Evolutionary conservation across 2,888 invertebrate species (phyloP).

Genomic region (Drosophila koepferae): DNA sequence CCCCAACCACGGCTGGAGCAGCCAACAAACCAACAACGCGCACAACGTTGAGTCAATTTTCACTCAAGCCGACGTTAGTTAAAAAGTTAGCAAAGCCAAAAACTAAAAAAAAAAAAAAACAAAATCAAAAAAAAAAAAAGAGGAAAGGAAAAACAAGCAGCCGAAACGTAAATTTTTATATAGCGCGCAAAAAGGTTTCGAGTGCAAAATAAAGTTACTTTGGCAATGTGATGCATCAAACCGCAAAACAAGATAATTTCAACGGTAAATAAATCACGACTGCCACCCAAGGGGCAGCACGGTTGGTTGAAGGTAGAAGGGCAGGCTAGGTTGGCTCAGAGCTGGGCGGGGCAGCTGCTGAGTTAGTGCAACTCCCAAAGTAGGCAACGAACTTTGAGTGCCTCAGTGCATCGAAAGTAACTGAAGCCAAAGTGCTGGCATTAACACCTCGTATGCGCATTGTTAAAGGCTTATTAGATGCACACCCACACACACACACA

Average conservation of each 20-base stretch:
- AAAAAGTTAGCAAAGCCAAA: constrained; percentile 70
- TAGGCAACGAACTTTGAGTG: constrained; percentile 52
- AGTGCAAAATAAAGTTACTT: constrained; percentile 81
- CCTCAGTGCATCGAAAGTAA: constrained; percentile 21
- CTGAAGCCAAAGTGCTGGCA: constrained; percentile 57
- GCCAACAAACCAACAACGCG: constrained; percentile 20
- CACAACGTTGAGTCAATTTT: constrained; percentile 72
- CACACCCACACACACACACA: constrained; percentile 21
- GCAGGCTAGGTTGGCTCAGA: not conserved
- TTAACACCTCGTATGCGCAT: constrained; percentile 65
- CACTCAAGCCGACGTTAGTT: constrained; percentile 78
- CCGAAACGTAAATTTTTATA: constrained; percentile 74
- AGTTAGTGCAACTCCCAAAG: constrained; percentile 57
- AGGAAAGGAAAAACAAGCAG: constrained; percentile 15
- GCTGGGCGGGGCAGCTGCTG: constrained; percentile 4
- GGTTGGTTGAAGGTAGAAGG: not conserved
- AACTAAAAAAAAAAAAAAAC: constrained; percentile 24
- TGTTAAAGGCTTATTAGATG: constrained; percentile 76
- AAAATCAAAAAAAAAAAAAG: constrained; percentile 9
- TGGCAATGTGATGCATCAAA: constrained; percentile 79
- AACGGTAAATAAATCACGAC: constrained; percentile 83
- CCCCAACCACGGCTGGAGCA: constrained; percentile 18
- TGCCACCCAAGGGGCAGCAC: constrained; percentile 31
- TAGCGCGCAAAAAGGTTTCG: constrained; percentile 75
- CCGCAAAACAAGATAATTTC: constrained; percentile 83